Percentiles rank a stretch among this genome's conserved stretches.
Evolutionary conservation across 2,888 invertebrate species (phyloP).

Genomic region (Hypena proboscidalis): DNA sequence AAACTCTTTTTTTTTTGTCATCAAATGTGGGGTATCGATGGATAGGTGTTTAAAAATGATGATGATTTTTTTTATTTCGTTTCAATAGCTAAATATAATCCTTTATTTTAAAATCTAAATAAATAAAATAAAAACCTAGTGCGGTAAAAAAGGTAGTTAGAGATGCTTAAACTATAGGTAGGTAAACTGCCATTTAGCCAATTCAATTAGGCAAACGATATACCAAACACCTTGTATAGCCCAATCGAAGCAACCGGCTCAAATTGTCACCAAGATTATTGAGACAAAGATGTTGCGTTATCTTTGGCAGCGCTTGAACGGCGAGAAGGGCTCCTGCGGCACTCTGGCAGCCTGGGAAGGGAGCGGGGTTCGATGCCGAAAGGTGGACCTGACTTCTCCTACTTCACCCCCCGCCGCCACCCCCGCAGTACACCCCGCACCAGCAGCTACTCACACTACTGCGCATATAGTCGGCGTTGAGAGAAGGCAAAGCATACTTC

Average conservation of each 20-base stretch:
- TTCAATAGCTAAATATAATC: too few relatives aligned
- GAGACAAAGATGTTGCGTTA: slow-evolving; percentile 51
- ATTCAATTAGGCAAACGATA: too few relatives aligned
- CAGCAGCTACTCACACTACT: slow-evolving; percentile 57
- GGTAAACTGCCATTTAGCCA: too few relatives aligned
- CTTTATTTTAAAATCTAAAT: too few relatives aligned
- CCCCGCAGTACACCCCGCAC: slow-evolving; percentile 70
- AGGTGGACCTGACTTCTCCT: slow-evolving; percentile 80
- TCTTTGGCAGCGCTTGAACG: slow-evolving; percentile 84
- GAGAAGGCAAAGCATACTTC: slow-evolving; percentile 79
- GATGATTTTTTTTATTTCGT: too few relatives aligned
- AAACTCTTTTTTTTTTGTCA: too few relatives aligned
- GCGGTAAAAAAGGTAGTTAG: too few relatives aligned
- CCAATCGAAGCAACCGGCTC: slow-evolving; percentile 33
- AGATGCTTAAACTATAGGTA: too few relatives aligned
- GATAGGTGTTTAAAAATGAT: too few relatives aligned
- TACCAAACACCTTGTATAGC: slow-evolving; percentile 5
- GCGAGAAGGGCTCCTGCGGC: slow-evolving; percentile 88
- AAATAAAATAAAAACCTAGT: too few relatives aligned
- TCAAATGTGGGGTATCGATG: too few relatives aligned
- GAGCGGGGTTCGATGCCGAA: slow-evolving; percentile 86
- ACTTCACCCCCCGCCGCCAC: slow-evolving; percentile 71
- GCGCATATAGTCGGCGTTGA: slow-evolving; percentile 75
- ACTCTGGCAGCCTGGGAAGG: slow-evolving; percentile 89
- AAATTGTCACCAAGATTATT: slow-evolving; percentile 45